A percentile compares a stretch with the other conserved stretches of the same genome.
These are phyloP conservation scores for Zootoca vivipara DNA, from an alignment of 2,113 vertebrate genomes.

Conservation along the genomic window DNA sequence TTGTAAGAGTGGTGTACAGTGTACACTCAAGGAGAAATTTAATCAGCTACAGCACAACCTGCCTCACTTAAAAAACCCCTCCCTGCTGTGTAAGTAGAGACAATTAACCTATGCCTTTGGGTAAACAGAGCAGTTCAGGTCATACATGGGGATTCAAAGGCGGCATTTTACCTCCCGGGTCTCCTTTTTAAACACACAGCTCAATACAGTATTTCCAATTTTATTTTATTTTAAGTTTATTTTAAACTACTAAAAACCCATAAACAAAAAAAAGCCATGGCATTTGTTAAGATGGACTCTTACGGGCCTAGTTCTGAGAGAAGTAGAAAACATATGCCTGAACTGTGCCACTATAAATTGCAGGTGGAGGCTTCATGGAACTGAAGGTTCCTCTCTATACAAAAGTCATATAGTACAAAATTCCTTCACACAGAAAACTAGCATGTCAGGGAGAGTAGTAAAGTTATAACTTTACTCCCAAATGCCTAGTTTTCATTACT, in stretches of 20 bases:
- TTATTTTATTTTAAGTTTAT: no score
- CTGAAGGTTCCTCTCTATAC: background rate
- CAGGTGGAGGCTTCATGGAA: background rate
- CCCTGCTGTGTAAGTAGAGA: background rate
- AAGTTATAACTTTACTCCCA: background rate
- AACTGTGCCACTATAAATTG: background rate
- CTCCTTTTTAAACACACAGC: background rate
- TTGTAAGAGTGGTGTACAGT: rapidly evolving
- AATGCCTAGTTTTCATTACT: background rate
- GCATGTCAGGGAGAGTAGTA: background rate
- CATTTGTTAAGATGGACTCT: background rate
- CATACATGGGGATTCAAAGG: rapidly evolving
- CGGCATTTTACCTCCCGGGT: background rate
- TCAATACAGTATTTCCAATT: background rate
- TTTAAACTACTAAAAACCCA: no score
- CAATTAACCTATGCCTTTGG: background rate
- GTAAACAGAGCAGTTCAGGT: background rate
- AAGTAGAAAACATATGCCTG: background rate
- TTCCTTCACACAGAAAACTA: background rate
- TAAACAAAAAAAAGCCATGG: background rate
- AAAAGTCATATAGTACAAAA: background rate
- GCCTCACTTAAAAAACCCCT: background rate
- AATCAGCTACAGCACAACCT: rapidly evolving
- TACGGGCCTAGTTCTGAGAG: background rate
- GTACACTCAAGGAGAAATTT: rapidly evolving